A percentile compares a stretch with the other conserved stretches of the same genome.
Evolutionary conservation across 2,113 vertebrate species (phyloP).

Genomic region (Gobius niger): DNA sequence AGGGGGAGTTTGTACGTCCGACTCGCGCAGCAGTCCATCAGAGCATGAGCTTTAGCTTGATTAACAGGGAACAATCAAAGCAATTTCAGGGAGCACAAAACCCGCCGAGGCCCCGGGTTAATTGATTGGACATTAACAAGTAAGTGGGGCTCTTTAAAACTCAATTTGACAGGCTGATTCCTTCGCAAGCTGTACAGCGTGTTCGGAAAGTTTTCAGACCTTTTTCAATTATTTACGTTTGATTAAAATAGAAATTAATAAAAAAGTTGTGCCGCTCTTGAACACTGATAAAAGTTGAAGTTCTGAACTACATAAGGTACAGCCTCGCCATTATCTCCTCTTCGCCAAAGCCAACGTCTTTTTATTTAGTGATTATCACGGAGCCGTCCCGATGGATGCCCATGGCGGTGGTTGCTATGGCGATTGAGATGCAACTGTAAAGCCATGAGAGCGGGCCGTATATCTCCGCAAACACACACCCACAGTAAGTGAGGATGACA

Average conservation of each 20-base stretch:
- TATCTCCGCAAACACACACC: slow-evolving; percentile 29
- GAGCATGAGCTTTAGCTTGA: background rate
- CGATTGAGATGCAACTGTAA: slow-evolving; percentile 38
- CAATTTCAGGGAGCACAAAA: background rate
- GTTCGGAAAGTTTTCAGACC: too few species aligned
- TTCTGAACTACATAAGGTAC: background rate
- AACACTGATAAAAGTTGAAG: background rate
- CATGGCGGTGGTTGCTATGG: slow-evolving; percentile 41
- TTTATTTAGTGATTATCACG: slow-evolving; percentile 12
- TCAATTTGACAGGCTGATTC: background rate
- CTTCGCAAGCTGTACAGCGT: background rate
- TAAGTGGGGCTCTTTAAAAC: slow-evolving; percentile 3
- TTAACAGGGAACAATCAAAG: background rate
- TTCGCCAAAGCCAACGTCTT: background rate
- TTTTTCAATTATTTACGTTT: too few species aligned
- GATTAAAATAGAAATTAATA: too few species aligned
- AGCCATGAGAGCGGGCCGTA: slow-evolving; percentile 17
- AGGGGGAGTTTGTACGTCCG: background rate
- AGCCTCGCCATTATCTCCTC: background rate
- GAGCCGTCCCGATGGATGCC: slow-evolving; percentile 13
- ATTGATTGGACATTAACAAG: background rate
- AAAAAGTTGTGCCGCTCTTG: background rate
- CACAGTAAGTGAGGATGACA: slow-evolving; percentile 13
- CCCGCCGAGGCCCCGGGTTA: background rate
- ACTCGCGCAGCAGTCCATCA: slow-evolving; percentile 7